Evolutionary conservation across 2,113 vertebrate genomes (phyloP).

Genomic region (Orycteropus afer): DNA sequence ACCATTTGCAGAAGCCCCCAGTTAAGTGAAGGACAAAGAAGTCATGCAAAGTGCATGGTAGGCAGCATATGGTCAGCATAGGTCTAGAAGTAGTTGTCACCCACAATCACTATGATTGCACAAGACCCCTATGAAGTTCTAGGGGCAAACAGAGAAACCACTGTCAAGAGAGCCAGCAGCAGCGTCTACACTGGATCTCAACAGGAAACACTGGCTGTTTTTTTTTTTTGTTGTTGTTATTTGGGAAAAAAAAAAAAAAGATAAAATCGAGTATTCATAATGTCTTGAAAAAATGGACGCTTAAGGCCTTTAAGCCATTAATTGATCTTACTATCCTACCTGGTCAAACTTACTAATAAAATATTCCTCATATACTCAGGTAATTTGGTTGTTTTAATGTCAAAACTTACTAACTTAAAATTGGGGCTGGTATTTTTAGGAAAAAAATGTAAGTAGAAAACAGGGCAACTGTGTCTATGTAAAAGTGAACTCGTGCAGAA

Average conservation of each 20-base stretch:
- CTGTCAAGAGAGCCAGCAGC: background rate
- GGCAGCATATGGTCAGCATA: background rate
- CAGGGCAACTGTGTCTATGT: background rate
- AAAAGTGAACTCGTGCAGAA: background rate
- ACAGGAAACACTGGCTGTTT: too few species aligned
- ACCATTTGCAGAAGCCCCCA: background rate
- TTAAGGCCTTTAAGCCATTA: background rate
- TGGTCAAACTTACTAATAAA: background rate
- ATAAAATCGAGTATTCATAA: background rate
- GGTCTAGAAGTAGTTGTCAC: background rate
- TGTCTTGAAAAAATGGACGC: background rate
- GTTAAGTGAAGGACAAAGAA: background rate
- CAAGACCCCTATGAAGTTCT: background rate
- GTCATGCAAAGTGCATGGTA: rapidly evolving
- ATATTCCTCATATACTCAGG: background rate
- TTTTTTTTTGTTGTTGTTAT: too few species aligned
- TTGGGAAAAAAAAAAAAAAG: background rate
- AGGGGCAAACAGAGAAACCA: background rate
- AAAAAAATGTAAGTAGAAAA: background rate
- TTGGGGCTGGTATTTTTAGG: background rate
- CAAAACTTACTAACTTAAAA: background rate
- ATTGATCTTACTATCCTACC: background rate
- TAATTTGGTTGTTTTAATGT: background rate
- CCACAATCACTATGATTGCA: too few species aligned
- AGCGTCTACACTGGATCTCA: rapidly evolving